Evolutionary conservation across 37 sponge, comb jelly and placozoan genomes (phyloP), one percentile per base, ranked within the genome.

Genomic region (Spongilla lacustris): DNA sequence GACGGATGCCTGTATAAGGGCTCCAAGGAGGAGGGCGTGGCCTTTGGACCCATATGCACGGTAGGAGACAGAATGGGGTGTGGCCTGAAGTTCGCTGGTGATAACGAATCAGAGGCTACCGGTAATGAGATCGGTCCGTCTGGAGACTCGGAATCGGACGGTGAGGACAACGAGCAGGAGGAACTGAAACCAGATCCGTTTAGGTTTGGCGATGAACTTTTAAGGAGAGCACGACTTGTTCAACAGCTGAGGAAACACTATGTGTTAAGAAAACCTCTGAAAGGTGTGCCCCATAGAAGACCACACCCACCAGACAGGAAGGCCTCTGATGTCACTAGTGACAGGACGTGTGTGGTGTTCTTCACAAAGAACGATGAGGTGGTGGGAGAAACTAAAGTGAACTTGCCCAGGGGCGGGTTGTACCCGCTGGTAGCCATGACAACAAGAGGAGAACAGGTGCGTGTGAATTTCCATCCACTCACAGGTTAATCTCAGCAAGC

Each of bases 341-440:
- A 37, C 0, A 46, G 46, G 19, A 89, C 76, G 8, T 85, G 86
- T 41, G 50, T 69, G 17, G 87, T 95, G 17, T 95, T 87, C 58
- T 95, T 95, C 69, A 95, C 95, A 0, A 88, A 86, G 82, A 92
- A 95, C 74, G 93, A 93, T 4, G 84, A 89, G 79, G 70, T 48
- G 22, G 85, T 95, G 32, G 95, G 95, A 28, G 85, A 95, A 72
- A 83, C 86, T 27, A 85, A 89, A 30, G 79, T 81, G 36, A 41
- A 12, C 27, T 49, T 95, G 23, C 95, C 95, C 5, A 36, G 4
- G 25, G 95, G 93, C 3, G 95, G 95, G 23, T 87, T 95, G 50
- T 95, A 87, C 49, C 95, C 95, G 9, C 48, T 95, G 11, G 89
- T 92, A 13, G 95, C 93, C 67, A 92, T 95, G 88, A 81, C 92